phyloP scores from a whole-genome alignment of 2,888 invertebrate genomes.

The Spodoptera littoralis region DNA sequence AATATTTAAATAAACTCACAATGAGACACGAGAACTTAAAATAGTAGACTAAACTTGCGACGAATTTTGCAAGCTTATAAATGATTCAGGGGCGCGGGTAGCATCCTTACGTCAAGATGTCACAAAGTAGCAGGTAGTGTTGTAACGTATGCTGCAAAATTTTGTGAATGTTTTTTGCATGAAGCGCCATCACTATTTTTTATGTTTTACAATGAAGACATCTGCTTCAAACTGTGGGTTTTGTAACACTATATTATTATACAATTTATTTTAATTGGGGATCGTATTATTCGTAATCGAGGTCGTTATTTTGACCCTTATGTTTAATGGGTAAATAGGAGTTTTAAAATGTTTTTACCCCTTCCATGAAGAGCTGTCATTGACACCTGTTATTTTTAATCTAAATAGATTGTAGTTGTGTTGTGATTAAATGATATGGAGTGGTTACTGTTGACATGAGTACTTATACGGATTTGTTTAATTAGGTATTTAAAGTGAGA shows the following conservation, averaged over 20 bases:
- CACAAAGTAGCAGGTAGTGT: conserved; percentile 87
- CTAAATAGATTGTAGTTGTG: conserved; percentile 8
- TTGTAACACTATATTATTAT: conserved; percentile 36
- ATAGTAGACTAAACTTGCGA: conserved; percentile 16
- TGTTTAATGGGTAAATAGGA: conserved; percentile 29
- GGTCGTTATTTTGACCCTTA: conserved; percentile 36
- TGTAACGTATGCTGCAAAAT: conserved; percentile 81
- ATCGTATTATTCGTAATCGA: conserved; percentile 35
- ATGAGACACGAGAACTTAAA: conserved; percentile 20
- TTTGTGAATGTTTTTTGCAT: conserved; percentile 82
- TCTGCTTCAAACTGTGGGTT: conserved; percentile 65
- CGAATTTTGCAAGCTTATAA: conserved; percentile 55
- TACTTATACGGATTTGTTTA: too few species aligned
- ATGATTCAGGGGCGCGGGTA: conserved; percentile 62
- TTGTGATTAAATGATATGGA: conserved; percentile 7
- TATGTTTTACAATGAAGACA: conserved; percentile 75
- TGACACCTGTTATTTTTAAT: conserved; percentile 44
- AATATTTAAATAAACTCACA: conserved; percentile 15
- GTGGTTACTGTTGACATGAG: too few species aligned
- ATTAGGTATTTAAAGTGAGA: too few species aligned
- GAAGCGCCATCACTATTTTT: conserved; percentile 67
- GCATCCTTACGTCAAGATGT: conserved; percentile 85
- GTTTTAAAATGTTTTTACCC: conserved; percentile 10
- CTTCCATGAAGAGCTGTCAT: conserved; percentile 24
- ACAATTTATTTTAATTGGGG: conserved; percentile 54